These are phyloP conservation scores for Pterophyllum scalare DNA, from an alignment of 2,113 vertebrate species.

Conservation along the genomic window DNA sequence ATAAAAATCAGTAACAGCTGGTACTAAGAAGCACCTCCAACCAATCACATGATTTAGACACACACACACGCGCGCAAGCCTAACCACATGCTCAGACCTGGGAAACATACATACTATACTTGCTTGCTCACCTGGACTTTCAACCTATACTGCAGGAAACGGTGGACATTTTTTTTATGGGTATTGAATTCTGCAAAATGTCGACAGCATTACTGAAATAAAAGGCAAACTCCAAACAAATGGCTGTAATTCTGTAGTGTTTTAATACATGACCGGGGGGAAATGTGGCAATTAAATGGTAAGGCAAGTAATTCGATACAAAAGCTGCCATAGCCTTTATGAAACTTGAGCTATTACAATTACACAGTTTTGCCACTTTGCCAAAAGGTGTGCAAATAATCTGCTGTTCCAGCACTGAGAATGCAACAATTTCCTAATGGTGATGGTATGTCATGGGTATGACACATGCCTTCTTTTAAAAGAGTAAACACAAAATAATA, in stretches of 20 bases:
- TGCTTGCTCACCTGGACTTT: conserved; percentile 6
- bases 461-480: neutral
- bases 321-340: conserved; percentile 23
- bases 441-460: neutral
- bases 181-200: neutral
- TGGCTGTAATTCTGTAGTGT: conserved; percentile 23
- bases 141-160: neutral
- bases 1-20: conserved; percentile 74
- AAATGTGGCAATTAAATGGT: conserved; percentile 30
- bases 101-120: neutral
- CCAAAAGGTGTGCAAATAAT: conserved; percentile 22
- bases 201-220: conserved; percentile 2
- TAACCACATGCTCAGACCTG: neutral
- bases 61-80: conserved; percentile 16
- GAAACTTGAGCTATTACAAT: conserved; percentile 46
- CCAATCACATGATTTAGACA: conserved; percentile 35
- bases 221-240: conserved; percentile 28
- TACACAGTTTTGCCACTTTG: conserved; percentile 30
- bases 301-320: conserved; percentile 28
- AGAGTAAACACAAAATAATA: neutral
- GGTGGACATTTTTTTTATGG: neutral
- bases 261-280: conserved; percentile 39
- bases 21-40: conserved; percentile 39
- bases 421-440: neutral
- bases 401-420: neutral